A percentile compares a stretch with the other conserved stretches of the same genome.
Conservation (phyloP, 2,797 vertebrate genomes). For the Spondyliosoma cantharus region DNA sequence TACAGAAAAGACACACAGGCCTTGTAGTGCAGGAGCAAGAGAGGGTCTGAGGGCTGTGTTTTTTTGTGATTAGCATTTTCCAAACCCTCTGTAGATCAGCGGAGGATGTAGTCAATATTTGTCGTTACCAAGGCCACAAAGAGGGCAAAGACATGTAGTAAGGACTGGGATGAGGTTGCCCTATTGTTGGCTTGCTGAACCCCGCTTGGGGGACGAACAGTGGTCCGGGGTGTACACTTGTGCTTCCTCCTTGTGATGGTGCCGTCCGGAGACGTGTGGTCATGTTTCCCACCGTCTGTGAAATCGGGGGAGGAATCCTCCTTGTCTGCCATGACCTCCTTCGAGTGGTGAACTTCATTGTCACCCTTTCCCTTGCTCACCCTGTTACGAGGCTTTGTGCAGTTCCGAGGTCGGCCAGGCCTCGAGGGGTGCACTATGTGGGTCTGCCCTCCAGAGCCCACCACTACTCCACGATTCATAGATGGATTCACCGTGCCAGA, state of each 20-base stretch:
- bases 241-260: constrained; percentile 91
- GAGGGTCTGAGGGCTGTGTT: constrained; percentile 77
- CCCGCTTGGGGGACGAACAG: constrained; percentile 93
- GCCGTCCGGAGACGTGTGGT: constrained; percentile 87
- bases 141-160: constrained; percentile 72
- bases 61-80: constrained; percentile 68
- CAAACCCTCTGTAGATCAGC: constrained; percentile 84
- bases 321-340: constrained; percentile 85
- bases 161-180: constrained; percentile 74
- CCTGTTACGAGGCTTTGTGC: constrained; percentile 91
- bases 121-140: constrained; percentile 86
- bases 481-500: constrained; percentile 88
- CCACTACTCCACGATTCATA: constrained; percentile 70
- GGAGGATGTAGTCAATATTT: constrained; percentile 86
- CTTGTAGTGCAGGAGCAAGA: constrained; percentile 86
- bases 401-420: constrained; percentile 90
- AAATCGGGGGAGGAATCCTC: constrained; percentile 94
- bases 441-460: constrained; percentile 81
- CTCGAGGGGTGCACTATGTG: constrained; percentile 84
- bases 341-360: constrained; percentile 88
- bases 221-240: constrained; percentile 94
- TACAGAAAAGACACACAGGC: constrained; percentile 81
- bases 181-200: constrained; percentile 93
- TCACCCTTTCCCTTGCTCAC: constrained; percentile 85
- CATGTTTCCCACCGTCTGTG: constrained; percentile 88